Conservation (phyloP, 2,888 invertebrate genomes). For the Phorcus lineatus region DNA sequence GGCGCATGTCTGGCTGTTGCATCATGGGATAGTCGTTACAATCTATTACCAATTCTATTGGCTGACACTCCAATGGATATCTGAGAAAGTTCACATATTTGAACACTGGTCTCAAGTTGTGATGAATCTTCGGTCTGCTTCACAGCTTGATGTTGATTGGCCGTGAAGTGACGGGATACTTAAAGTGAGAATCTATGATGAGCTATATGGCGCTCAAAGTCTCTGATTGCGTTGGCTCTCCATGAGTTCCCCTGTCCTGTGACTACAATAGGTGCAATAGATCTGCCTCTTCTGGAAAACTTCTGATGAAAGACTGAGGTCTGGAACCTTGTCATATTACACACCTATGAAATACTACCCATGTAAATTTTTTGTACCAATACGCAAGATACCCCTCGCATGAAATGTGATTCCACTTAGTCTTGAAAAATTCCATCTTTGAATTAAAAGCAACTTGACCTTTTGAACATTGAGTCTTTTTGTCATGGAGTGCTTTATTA, state of each 20-base stretch:
- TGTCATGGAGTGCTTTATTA: too few species aligned
- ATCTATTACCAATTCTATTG: constrained; percentile 8
- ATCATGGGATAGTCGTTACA: constrained; percentile 20
- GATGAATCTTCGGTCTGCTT: not conserved
- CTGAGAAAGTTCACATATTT: not conserved
- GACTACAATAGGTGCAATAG: not conserved
- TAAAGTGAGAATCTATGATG: too few species aligned
- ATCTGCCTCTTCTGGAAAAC: not conserved
- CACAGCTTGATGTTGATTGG: not conserved
- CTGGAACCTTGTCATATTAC: not conserved
- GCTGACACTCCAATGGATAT: constrained; percentile 1
- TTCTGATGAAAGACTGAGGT: constrained; percentile 1
- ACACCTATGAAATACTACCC: not conserved
- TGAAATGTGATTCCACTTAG: not conserved
- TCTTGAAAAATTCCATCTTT: not conserved
- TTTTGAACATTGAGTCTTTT: too few species aligned
- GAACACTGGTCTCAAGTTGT: not conserved
- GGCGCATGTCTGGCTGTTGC: not conserved
- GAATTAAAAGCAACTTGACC: not conserved
- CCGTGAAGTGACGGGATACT: not conserved
- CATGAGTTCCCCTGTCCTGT: not conserved
- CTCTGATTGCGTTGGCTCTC: not conserved
- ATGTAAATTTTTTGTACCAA: not conserved
- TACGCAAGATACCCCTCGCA: too few species aligned
- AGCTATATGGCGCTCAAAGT: too few species aligned